A percentile compares a stretch with the other conserved stretches of the same genome.
phyloP scores from a whole-genome alignment of 2,113 vertebrate species.

The Istiophorus platypterus region DNA sequence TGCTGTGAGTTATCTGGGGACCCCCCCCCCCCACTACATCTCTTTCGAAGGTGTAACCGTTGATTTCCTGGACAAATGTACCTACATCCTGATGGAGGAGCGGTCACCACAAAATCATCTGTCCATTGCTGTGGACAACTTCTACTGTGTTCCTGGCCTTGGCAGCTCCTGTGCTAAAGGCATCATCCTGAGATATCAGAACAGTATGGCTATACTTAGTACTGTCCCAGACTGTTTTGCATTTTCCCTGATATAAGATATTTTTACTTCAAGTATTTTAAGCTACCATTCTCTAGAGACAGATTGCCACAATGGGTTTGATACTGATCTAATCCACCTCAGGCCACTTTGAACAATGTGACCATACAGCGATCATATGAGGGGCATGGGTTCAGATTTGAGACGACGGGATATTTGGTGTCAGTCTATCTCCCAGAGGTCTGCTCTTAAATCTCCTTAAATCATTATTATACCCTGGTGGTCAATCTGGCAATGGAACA shows the following conservation, averaged over 20 bases:
- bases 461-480: constrained; percentile 39
- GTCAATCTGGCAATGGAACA: constrained; percentile 78
- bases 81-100: constrained; percentile 82
- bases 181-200: constrained; percentile 74
- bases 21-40: constrained; percentile 84
- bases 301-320: neutral
- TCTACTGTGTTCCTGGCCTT: constrained; percentile 20
- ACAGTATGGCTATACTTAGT: constrained; percentile 65
- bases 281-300: neutral
- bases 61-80: constrained; percentile 78
- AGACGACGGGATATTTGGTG: constrained; percentile 58
- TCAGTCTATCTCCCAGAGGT: constrained; percentile 73
- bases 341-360: constrained; percentile 75
- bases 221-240: neutral
- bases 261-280: neutral
- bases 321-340: constrained; percentile 16
- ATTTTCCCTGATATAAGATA: neutral
- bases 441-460: constrained; percentile 74
- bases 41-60: constrained; percentile 76
- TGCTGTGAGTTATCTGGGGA: constrained; percentile 83
- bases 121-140: constrained; percentile 81
- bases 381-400: constrained; percentile 71
- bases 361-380: constrained; percentile 69
- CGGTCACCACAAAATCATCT: constrained; percentile 61
- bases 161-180: constrained; percentile 74